Evolutionary conservation across 2,888 invertebrate genomes (phyloP).

Genomic region (Oxyteleia sp.): DNA sequence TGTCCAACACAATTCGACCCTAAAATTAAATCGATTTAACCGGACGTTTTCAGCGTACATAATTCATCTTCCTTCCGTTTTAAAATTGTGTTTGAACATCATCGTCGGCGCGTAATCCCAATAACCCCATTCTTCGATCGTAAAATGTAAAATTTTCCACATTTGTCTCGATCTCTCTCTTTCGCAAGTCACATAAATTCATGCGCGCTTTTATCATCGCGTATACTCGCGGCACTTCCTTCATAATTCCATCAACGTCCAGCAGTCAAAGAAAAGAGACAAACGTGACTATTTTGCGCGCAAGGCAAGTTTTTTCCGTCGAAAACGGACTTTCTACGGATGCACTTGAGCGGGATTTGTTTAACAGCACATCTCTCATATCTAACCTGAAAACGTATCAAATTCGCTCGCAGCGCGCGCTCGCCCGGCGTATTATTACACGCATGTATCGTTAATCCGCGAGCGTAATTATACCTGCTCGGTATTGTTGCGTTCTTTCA

Average conservation of each 20-base stretch:
- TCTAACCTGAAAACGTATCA: slow-evolving; percentile 65
- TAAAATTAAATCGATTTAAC: no score
- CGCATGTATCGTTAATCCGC: slow-evolving; percentile 71
- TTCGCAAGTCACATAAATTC: slow-evolving; percentile 56
- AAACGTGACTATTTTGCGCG: slow-evolving; percentile 58
- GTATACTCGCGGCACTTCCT: slow-evolving; percentile 32
- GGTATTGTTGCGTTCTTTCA: slow-evolving; percentile 63
- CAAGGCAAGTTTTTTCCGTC: slow-evolving; percentile 48
- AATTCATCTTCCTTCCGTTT: neutral
- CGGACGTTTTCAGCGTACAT: no score
- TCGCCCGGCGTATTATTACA: slow-evolving; percentile 56
- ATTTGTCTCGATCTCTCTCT: slow-evolving; percentile 46
- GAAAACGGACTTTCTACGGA: slow-evolving; percentile 59
- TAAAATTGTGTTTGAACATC: neutral
- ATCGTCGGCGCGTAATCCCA: slow-evolving; percentile 5
- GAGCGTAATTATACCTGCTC: slow-evolving; percentile 62
- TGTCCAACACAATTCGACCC: no score
- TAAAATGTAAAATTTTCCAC: slow-evolving; percentile 46
- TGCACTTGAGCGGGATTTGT: slow-evolving; percentile 48
- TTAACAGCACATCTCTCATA: slow-evolving; percentile 47
- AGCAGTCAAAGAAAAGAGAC: slow-evolving; percentile 46
- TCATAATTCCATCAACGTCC: slow-evolving; percentile 69
- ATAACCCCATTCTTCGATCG: slow-evolving; percentile 55
- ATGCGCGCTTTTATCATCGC: slow-evolving; percentile 62
- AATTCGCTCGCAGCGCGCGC: slow-evolving; percentile 54